phyloP scores from a whole-genome alignment of 2,113 vertebrate species.

The Bucco capensis region DNA sequence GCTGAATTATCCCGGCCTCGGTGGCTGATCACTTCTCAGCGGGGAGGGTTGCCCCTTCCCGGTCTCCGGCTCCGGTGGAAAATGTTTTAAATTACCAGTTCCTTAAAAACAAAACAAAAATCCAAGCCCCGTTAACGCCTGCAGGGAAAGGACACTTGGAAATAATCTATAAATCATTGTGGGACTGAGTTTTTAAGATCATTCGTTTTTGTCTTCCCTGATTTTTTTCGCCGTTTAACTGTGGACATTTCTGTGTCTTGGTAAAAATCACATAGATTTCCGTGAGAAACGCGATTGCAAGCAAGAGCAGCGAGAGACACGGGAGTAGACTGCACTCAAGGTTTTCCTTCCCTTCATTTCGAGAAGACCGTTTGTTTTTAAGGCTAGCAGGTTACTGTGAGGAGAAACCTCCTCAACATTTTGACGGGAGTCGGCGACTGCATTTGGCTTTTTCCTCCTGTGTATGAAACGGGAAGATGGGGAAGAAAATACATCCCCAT shows the following conservation, averaged over 20 bases:
- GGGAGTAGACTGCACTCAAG: background rate
- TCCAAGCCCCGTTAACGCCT: background rate
- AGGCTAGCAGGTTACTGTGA: background rate
- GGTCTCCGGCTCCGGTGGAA: background rate
- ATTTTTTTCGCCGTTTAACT: background rate
- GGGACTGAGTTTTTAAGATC: background rate
- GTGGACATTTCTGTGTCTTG: background rate
- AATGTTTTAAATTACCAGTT: background rate
- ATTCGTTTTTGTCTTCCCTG: background rate
- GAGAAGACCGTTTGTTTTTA: background rate
- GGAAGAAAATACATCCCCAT: rapidly evolving
- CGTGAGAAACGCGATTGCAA: background rate
- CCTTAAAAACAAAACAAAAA: background rate
- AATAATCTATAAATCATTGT: background rate
- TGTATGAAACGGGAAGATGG: background rate
- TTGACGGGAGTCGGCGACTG: background rate
- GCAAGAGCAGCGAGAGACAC: background rate
- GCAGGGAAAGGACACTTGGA: background rate
- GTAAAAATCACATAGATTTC: background rate
- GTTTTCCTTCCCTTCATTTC: background rate
- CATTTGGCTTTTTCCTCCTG: background rate
- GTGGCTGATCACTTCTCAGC: background rate
- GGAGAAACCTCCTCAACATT: background rate
- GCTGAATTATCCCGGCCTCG: background rate
- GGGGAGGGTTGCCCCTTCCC: background rate